Conservation (phyloP, 2,888 invertebrate species). For the Bibio marci region DNA sequence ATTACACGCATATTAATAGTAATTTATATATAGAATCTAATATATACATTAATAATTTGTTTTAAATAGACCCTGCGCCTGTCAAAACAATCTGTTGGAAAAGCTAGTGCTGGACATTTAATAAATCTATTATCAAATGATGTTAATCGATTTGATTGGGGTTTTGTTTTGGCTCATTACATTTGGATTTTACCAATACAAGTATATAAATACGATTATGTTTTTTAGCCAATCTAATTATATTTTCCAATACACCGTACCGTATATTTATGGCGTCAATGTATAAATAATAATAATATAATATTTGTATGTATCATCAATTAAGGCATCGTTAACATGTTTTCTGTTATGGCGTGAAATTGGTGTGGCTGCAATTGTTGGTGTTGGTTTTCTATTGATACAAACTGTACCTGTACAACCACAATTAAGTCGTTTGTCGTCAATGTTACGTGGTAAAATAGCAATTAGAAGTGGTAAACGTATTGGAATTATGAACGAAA, state of each 20-base stretch:
- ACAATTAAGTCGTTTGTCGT: slow-evolving; percentile 24
- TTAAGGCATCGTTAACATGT: slow-evolving; percentile 35
- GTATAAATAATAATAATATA: too few relatives aligned
- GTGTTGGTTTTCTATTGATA: slow-evolving; percentile 58
- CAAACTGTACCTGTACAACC: slow-evolving; percentile 70
- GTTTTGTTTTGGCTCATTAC: slow-evolving; percentile 67
- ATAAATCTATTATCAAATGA: slow-evolving; percentile 90
- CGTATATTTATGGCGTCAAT: too few relatives aligned
- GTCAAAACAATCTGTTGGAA: slow-evolving; percentile 49
- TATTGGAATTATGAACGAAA: slow-evolving; percentile 70
- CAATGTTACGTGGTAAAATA: slow-evolving; percentile 47
- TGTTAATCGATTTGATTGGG: slow-evolving; percentile 78
- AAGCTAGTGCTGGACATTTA: slow-evolving; percentile 72
- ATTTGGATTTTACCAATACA: slow-evolving; percentile 75
- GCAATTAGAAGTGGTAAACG: slow-evolving; percentile 75
- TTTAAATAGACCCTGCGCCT: slow-evolving; percentile 40
- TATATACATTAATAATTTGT: neutral
- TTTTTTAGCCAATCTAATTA: too few relatives aligned
- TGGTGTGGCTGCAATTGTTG: slow-evolving; percentile 56
- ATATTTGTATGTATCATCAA: too few relatives aligned
- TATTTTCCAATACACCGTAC: too few relatives aligned
- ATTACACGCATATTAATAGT: neutral
- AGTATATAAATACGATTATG: slow-evolving; percentile 9
- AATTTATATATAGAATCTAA: too few relatives aligned
- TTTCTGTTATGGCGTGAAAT: slow-evolving; percentile 62